Conservation (phyloP, 1,140 invertebrate genomes). For the Bombus sylvicola region DNA sequence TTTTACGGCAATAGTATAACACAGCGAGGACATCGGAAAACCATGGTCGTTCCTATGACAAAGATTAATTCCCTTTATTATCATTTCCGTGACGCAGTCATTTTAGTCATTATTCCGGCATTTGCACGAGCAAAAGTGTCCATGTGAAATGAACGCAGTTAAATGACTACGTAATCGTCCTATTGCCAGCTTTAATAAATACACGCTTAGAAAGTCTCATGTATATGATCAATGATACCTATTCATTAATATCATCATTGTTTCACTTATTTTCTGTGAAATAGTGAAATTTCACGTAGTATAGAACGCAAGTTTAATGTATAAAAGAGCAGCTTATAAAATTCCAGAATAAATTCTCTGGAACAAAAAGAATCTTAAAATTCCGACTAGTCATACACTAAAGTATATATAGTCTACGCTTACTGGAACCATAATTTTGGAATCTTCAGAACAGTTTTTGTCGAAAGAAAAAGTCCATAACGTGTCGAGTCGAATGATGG, state of each 20-base stretch:
- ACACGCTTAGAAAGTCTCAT: not conserved
- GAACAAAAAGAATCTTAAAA: too few relatives aligned
- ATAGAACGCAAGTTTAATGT: too few relatives aligned
- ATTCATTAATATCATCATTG: not conserved
- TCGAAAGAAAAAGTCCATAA: too few relatives aligned
- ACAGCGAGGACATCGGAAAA: not conserved
- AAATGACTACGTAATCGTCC: not conserved
- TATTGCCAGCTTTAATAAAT: constrained; percentile 1
- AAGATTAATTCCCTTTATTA: constrained; percentile 38
- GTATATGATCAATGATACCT: not conserved
- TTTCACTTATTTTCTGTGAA: not conserved
- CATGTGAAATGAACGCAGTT: not conserved
- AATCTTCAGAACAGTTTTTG: too few relatives aligned
- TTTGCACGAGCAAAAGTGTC: not conserved
- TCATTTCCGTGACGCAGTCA: constrained; percentile 17
- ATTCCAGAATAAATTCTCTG: too few relatives aligned
- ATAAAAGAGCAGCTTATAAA: too few relatives aligned
- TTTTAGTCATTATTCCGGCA: constrained; percentile 7
- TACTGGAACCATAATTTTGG: too few relatives aligned
- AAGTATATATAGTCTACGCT: too few relatives aligned
- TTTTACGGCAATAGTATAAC: not conserved
- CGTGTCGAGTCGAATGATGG: not conserved
- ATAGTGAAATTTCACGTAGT: too few relatives aligned
- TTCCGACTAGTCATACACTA: too few relatives aligned
- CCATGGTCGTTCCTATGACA: not conserved